Evolutionary conservation across 1,140 invertebrate species (phyloP).

Genomic region (Orchesella cincta): DNA sequence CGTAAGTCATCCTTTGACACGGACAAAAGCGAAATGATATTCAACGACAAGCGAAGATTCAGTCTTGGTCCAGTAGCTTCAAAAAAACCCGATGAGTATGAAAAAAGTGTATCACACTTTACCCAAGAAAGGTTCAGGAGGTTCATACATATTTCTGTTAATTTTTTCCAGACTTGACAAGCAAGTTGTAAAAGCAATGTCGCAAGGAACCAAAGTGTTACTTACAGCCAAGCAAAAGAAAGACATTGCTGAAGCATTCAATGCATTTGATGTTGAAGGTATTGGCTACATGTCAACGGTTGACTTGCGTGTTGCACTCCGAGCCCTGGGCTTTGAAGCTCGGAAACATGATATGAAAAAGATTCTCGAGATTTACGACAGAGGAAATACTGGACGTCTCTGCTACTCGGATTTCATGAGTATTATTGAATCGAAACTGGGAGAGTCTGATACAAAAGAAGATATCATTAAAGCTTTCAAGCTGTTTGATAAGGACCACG

Average conservation of each 20-base stretch:
- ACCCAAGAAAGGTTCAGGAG: no score
- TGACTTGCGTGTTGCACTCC: conserved; percentile 67
- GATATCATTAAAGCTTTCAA: conserved; percentile 96
- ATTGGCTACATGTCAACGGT: conserved; percentile 85
- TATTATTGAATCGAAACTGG: conserved; percentile 93
- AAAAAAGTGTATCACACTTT: no score
- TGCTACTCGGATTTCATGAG: conserved; percentile 86
- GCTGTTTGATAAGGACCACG: conserved; percentile 90
- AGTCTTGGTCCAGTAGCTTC: not conserved
- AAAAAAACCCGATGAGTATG: no score
- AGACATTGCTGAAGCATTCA: conserved; percentile 94
- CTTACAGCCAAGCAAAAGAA: conserved; percentile 83
- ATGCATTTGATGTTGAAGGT: conserved; percentile 88
- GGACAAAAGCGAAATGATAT: not conserved
- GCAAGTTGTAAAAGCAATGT: not conserved
- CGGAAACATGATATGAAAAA: conserved; percentile 74
- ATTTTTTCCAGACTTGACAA: no score
- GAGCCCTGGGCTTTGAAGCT: conserved; percentile 65
- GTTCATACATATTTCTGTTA: no score
- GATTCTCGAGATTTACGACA: conserved; percentile 87
- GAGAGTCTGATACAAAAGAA: conserved; percentile 92
- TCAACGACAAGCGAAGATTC: not conserved
- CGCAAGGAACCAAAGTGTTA: conserved; percentile 54
- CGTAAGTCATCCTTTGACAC: no score
- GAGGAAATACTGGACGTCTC: conserved; percentile 78